Evolutionary conservation across 1,140 invertebrate genomes (phyloP), one percentile per base, ranked within the genome.

Genomic region (Tyrophagus putrescentiae): DNA sequence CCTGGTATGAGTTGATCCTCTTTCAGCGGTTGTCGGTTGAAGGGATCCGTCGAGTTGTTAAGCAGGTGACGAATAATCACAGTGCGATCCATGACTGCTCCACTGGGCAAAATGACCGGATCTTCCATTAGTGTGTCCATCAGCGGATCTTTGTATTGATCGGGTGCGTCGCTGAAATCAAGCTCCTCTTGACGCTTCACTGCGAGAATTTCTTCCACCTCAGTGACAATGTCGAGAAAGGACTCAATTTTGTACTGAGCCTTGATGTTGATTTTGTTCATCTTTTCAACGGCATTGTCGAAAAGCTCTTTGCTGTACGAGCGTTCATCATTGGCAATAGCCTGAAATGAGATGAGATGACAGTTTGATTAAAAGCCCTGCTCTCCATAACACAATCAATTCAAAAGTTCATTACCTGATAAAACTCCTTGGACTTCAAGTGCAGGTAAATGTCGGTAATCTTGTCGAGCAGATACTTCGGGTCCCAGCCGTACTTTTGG

Each of bases 401-500:
- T 13, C 13, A 56, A 56, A 41, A 82, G 23, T 89, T 89, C 57
- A 94, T 76, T 42, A 87, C 87, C 65, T 84, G 79, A 66, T 87
- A 87, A 76, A 96, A 94, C 70, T 80, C 79, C 71, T 87, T 82
- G 73, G 85, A 88, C 77, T 94, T 87, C 63, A 98, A 79, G 76
- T 98, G 91, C 59, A 98, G 76, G 76, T 96, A 96, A 68, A 95
- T 93, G 64, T 83, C 79, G 67, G 86, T 88, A 64, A 96, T 95
- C 72, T 90, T 82, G 25, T 87, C 71, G 6, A 97, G 89, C 0
- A 90, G 83, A 64, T 82, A 79, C 0, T 84, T 86, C 5, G 93
- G 93, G 68, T 92, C 82, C 69, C 96, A 97, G 64, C 88, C 84
- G 71, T 83, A 95, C 68, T 92, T 85, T 67, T 89, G 83, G 65